Conservation (phyloP, 2,113 vertebrate species). For the Alexandromys fortis region DNA sequence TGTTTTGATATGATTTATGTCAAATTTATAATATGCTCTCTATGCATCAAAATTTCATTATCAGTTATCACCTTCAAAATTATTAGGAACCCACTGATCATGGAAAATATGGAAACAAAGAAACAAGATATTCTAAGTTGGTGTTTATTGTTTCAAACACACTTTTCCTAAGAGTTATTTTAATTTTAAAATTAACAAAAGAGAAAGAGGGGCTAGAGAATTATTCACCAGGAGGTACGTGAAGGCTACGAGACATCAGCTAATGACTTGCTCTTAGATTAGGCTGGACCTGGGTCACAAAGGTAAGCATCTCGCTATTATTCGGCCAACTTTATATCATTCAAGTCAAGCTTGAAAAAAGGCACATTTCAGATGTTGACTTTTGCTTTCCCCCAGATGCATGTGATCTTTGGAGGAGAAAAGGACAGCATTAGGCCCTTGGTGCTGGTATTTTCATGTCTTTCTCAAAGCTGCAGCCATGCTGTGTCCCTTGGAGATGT, state of each 20-base stretch:
- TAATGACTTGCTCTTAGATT: conserved; percentile 79
- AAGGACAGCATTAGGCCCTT: conserved; percentile 79
- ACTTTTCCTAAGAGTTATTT: conserved; percentile 38
- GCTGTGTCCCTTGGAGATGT: conserved; percentile 82
- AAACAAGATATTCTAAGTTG: background rate
- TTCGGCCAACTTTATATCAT: conserved; percentile 71
- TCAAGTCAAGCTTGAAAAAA: conserved; percentile 79
- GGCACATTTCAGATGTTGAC: conserved; percentile 81
- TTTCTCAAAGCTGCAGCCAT: conserved; percentile 80
- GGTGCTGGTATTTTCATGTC: conserved; percentile 81
- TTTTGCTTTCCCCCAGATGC: conserved; percentile 79
- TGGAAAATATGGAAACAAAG: conserved; percentile 34
- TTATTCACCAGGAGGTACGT: conserved; percentile 65
- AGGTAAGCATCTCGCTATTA: conserved; percentile 62
- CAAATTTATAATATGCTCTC: background rate
- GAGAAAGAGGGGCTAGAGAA: conserved; percentile 36
- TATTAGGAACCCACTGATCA: background rate
- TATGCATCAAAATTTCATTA: background rate
- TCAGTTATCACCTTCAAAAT: conserved; percentile 28
- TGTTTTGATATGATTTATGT: background rate
- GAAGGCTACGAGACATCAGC: conserved; percentile 64
- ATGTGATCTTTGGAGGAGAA: conserved; percentile 83
- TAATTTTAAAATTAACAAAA: conserved; percentile 53
- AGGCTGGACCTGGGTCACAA: conserved; percentile 74
- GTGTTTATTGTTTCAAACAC: conserved; percentile 58